These are phyloP conservation scores for Orcinus orca DNA, from an alignment of 2,113 vertebrate genomes.

Conservation along the genomic window DNA sequence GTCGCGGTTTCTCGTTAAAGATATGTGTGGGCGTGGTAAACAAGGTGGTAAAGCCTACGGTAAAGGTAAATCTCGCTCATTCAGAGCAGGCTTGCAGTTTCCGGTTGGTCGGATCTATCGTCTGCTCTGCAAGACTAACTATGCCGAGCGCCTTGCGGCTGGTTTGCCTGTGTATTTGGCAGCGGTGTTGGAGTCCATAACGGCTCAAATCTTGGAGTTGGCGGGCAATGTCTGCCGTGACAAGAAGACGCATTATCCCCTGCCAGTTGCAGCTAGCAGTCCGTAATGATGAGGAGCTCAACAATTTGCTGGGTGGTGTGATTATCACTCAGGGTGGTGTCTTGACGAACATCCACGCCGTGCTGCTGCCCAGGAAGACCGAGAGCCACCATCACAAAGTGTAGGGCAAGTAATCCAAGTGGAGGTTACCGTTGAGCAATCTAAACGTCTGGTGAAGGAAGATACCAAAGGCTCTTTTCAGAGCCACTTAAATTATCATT, in stretches of 20 bases:
- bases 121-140: background rate
- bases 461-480: slow-evolving; percentile 47
- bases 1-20: accelerated
- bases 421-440: accelerated
- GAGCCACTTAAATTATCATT: background rate
- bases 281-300: slow-evolving; percentile 30
- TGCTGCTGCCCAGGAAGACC: slow-evolving; percentile 29
- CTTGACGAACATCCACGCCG: background rate
- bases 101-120: accelerated
- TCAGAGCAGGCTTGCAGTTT: slow-evolving; percentile 26
- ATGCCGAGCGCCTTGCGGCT: background rate
- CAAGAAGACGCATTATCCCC: background rate
- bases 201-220: background rate
- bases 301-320: background rate
- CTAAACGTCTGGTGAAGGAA: too few relatives aligned
- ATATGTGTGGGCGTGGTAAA: accelerated
- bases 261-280: slow-evolving; percentile 1
- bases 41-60: accelerated
- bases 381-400: background rate
- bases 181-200: background rate
- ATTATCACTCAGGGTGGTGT: background rate
- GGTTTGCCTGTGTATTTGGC: accelerated
- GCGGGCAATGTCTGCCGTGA: accelerated
- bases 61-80: background rate
- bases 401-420: background rate